Base-by-base conservation (phyloP, 2,888 invertebrate species). In the Argyresthia goedartella region DNA sequence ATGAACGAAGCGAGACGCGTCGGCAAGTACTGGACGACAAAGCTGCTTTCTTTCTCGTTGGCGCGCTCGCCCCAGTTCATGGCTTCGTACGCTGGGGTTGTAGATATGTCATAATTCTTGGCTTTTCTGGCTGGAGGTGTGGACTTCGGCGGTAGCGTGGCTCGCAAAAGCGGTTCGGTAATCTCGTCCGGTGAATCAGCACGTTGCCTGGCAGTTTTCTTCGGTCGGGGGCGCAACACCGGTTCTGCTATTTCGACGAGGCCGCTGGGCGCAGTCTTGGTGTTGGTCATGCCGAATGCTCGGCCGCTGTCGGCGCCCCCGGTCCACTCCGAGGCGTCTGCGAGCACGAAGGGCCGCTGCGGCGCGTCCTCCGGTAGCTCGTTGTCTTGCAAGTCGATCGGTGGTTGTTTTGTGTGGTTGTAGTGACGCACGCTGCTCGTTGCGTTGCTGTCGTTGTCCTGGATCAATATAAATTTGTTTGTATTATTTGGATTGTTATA, bases 21-120 rank as follows among this genome's bases (percentile, higher is more conserved):
- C 0, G 95, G 95, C 45, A 95, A 78, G 64, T 94, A 90, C 69
- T 95, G 95, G 0, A 95, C 93, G 0, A 92, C 93, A 53, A 90
- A 86, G 54, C 85, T 74, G 7, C 73, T 56, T 56, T 73, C 80
- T 60, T 71, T 85, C 60, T 73, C 84, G 1, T 52, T 52, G 57
- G 63, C 71, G 52, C 70, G 67, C 54, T 76, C 75, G 54, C 75
- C 72, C 69, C 64, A 73, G 15, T 65, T 61, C 54, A 66, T 65
- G 25, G 69, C 66, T 53, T 82, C 80, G 60, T 82, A 79, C 15
- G 79, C 76, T 6, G 82, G 73, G 1, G 80, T 80, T 0, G 79
- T 78, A 0, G 84, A 59, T 63, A 82, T 58, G 69, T 87, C 65
- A 81, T 81, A 86, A 62, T 86, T 81, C 60, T 85, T 86, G 9